These are phyloP conservation scores for Dryococelus australis DNA, from an alignment of 2,888 invertebrate species.

Conservation along the genomic window DNA sequence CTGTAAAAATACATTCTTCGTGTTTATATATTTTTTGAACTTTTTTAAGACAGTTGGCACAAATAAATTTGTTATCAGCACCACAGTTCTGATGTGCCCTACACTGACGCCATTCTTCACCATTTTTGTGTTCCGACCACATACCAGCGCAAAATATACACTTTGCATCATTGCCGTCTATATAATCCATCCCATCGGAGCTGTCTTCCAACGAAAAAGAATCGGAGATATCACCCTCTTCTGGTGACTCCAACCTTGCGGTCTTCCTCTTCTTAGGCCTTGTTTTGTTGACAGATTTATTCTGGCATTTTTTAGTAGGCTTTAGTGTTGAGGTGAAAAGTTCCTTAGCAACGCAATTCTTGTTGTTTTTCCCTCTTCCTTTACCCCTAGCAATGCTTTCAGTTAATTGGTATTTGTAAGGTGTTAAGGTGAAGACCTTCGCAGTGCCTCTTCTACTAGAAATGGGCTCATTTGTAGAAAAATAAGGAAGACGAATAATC, in stretches of 20 bases:
- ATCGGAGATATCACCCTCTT: background rate
- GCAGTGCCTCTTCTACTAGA: conserved; percentile 2
- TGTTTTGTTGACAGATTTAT: background rate
- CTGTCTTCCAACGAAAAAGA: conserved; percentile 10
- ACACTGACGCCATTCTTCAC: conserved; percentile 10
- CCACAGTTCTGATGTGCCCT: conserved; percentile 7
- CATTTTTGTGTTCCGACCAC: background rate
- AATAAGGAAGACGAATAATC: background rate
- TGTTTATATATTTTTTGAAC: background rate
- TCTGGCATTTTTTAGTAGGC: background rate
- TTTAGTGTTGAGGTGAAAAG: conserved; percentile 1
- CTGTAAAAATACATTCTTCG: no score
- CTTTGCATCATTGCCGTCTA: background rate
- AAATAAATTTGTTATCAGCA: background rate
- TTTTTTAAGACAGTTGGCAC: background rate
- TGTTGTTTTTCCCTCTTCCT: background rate
- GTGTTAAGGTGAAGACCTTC: background rate
- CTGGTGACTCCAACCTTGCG: background rate
- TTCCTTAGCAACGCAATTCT: background rate
- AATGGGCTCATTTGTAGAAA: background rate
- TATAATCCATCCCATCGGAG: background rate
- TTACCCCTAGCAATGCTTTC: background rate
- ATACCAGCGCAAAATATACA: background rate
- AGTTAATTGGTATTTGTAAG: background rate
- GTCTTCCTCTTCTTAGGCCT: background rate